phyloP scores from a whole-genome alignment of 2,888 invertebrate genomes.

The Cataglyphis rosenhaueri region DNA sequence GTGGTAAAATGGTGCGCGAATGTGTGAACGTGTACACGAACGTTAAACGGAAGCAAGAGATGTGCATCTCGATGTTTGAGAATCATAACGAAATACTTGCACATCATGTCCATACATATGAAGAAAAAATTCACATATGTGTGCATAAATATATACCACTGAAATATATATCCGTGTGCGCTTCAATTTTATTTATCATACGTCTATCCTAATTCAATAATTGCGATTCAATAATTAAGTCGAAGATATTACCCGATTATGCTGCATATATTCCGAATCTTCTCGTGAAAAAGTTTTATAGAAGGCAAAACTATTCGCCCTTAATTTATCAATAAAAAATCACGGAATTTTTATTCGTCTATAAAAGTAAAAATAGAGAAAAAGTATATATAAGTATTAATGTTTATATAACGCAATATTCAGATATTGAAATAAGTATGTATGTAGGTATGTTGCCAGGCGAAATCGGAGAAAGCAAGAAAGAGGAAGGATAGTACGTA shows the following conservation, averaged over 20 bases:
- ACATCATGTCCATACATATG: neutral
- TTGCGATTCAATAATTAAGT: neutral
- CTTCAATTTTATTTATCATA: neutral
- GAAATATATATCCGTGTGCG: neutral
- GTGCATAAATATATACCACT: neutral
- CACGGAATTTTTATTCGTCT: neutral
- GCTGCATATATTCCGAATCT: neutral
- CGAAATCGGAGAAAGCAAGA: neutral
- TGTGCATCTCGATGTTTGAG: conserved; percentile 19
- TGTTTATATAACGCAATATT: neutral
- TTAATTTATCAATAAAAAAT: neutral
- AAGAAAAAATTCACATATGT: neutral
- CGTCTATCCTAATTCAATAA: neutral
- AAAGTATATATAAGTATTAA: neutral
- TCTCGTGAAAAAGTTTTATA: neutral
- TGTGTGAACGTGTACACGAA: conserved; percentile 38
- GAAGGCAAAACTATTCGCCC: neutral
- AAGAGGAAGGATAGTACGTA: neutral
- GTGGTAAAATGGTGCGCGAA: conserved; percentile 24
- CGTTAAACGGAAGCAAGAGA: neutral
- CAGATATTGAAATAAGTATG: neutral
- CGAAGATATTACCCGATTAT: neutral
- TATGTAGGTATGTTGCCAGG: neutral
- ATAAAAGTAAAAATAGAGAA: neutral
- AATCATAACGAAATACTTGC: conserved; percentile 14